Evolutionary conservation across 2,797 vertebrate genomes (phyloP), one percentile per base, ranked within the genome.

Genomic region (Molothrus ater): DNA sequence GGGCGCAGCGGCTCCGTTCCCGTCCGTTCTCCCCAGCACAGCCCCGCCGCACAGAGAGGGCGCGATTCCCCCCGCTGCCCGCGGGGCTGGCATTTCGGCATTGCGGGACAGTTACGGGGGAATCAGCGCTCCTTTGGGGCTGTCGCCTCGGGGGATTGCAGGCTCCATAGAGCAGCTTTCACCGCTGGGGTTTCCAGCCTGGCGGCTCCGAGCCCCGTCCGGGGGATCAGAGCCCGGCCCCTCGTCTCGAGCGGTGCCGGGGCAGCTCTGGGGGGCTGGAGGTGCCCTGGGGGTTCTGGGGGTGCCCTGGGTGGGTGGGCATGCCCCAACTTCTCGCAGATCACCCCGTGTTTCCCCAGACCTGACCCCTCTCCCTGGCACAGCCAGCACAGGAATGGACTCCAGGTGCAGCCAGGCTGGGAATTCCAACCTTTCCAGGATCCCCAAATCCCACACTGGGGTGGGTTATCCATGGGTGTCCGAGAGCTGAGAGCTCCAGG

Each of bases 371-470:
- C 43, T 36, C 53, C 8, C 14, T 2, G 4, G 38, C 63, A 75
- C n/a, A 68, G 29, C 54, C 65, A 38, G 57, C 38, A 17, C 61
- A 9, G 40, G 47, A 25, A 13, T 3, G 10, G 53, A 50, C 61
- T n/a, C 45, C 40, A 4, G 0, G 5, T 0, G 3, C 18, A 34
- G 43, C 50, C 54, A 11, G 10, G 34, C 4, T 4, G 9, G 32
- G 32, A 24, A 9, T 17, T 38, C 57, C 40, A 6, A 10, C 26
- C 10, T 10, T 12, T 11, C 6, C 12, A 3, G 75, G 63, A 53
- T 5, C n/a, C 2, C 0, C 28, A 3, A 31, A 17, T 4, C 48
- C 60, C 59, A 4, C 6, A 1, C 11, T 38, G 1, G 5, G 36
- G 20, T 13, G 68, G 43, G 53, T 42, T 45, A 1, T 69, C 38